Base-by-base conservation (phyloP, 2,113 vertebrate genomes). In the Chaetodon trifascialis region DNA sequence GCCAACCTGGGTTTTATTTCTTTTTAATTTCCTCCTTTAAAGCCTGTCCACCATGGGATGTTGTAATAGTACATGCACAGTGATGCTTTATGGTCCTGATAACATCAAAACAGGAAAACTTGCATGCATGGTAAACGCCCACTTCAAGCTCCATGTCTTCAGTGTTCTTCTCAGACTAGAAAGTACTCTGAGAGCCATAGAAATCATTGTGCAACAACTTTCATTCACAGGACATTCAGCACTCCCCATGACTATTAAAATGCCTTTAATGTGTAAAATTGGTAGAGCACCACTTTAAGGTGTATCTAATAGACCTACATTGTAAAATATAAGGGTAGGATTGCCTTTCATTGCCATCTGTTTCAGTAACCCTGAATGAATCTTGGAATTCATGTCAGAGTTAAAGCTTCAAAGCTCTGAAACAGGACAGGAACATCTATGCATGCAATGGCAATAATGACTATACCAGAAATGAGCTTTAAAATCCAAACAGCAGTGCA, bases 401-500 rank as follows among this genome's bases (percentile, higher is more conserved):
- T 23, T 54, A 40, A 75, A 19, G 49, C 34, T 42, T 76, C 7
- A 55, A 8, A 34, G n/a, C 47, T 34, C 30, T 44, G 14, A 23
- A 58, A 58, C 12, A 1, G 14, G n/a, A 23, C 17, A 47, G n/a
- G 23, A 65, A 65, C 30, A n/a, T 25, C 9, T 34, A 42, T 63
- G 30, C 30, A 40, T 40, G 38, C 38, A 21, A 46, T 11, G 6
- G 8, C 9, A 25, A 46, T 36, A 36, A 11, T n/a, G 44, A 55
- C 62, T 51, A 44, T 60, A 44, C 11, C 15, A 30, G 62, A 44
- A 47, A 56, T 23, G 23, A 23, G 40, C 30, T 34, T 25, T 65
- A 19, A 55, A 70, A 55, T 44, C 25, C 42, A n/a, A 49, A 12
- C 42, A 76, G 65, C 67, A 52, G 68, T 75, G 74, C 55, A 78